Conservation (phyloP, 1,140 invertebrate genomes). For the Trinorchestia longiramus region DNA sequence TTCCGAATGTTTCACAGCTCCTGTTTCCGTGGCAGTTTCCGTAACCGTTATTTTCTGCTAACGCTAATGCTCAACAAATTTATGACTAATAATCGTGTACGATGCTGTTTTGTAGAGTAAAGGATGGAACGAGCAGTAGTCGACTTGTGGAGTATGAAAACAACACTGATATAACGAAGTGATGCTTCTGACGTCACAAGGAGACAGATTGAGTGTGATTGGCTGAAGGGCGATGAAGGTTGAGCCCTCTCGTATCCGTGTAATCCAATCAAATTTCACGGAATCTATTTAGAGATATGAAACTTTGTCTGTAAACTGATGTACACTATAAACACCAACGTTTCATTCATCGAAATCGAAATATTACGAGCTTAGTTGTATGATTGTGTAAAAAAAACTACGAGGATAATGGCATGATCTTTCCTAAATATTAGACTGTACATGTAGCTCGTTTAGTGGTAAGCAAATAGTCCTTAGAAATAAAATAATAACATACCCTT, state of each 20-base stretch:
- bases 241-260: neutral
- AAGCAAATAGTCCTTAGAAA: conserved; percentile 33
- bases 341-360: neutral
- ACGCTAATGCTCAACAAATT: neutral
- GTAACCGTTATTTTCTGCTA: neutral
- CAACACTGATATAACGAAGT: neutral
- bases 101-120: neutral
- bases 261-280: neutral
- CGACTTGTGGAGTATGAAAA: neutral
- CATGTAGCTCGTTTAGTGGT: conserved; percentile 26
- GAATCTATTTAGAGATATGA: neutral
- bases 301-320: neutral
- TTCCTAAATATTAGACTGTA: conserved; percentile 48
- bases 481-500: neutral
- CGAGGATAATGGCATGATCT: neutral
- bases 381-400: conserved; percentile 19
- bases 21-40: neutral
- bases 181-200: neutral
- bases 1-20: neutral
- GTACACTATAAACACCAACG: neutral
- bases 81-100: neutral
- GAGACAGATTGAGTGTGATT: neutral
- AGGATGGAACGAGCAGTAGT: neutral
- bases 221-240: neutral
- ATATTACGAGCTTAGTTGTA: conserved; percentile 35